These are phyloP conservation scores for Sceloporus undulatus DNA, from an alignment of 2,113 vertebrate genomes.

Conservation along the genomic window DNA sequence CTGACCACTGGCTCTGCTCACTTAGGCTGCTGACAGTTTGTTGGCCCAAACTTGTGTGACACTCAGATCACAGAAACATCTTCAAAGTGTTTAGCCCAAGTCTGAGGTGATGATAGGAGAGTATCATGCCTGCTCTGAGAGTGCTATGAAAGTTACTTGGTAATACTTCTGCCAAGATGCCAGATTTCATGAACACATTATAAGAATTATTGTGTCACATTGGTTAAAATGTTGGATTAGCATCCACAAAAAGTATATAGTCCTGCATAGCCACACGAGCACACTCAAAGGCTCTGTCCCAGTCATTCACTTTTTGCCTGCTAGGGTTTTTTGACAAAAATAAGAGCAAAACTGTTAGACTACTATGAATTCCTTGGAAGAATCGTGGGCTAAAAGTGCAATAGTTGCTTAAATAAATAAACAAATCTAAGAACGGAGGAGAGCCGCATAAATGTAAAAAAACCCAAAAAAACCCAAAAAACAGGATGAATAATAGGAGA, in stretches of 20 bases:
- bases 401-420: conserved; percentile 10
- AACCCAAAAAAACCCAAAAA: too few relatives aligned
- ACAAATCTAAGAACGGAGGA: neutral
- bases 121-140: neutral
- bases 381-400: neutral
- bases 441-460: too few relatives aligned
- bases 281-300: neutral
- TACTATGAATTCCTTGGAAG: too few relatives aligned
- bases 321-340: neutral
- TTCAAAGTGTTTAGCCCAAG: neutral
- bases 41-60: too few relatives aligned
- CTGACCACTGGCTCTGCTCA: too few relatives aligned
- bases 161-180: neutral
- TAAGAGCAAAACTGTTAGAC: too few relatives aligned
- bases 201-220: too few relatives aligned
- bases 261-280: neutral
- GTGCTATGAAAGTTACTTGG: neutral
- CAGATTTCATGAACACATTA: too few relatives aligned
- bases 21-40: too few relatives aligned
- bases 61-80: too few relatives aligned
- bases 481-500: too few relatives aligned
- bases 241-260: neutral
- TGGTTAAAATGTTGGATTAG: neutral
- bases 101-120: neutral
- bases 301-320: neutral